Conservation (phyloP, 1,140 invertebrate genomes). For the Aleiodes sp. region DNA sequence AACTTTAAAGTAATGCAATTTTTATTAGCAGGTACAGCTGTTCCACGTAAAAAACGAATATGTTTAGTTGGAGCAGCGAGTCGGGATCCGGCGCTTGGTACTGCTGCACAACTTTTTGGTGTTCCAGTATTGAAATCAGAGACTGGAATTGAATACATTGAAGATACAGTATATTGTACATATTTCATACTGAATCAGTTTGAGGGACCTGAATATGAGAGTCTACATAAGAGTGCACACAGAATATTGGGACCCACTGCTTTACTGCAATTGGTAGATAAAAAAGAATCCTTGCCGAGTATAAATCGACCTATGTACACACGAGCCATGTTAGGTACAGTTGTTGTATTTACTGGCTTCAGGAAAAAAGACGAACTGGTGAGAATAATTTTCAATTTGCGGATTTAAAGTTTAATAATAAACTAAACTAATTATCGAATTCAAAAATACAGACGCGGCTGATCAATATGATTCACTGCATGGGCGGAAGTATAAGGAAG, state of each 20-base stretch:
- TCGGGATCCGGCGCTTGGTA: conserved; percentile 66
- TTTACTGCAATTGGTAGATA: conserved; percentile 77
- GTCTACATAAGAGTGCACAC: conserved; percentile 73
- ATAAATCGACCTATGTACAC: conserved; percentile 85
- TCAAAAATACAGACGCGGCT: conserved; percentile 74
- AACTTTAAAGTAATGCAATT: background rate
- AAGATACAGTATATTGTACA: conserved; percentile 71
- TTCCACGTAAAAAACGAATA: conserved; percentile 68
- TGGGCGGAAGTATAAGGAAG: conserved; percentile 93
- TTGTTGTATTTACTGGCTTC: conserved; percentile 92
- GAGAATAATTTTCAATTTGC: conserved; percentile 53
- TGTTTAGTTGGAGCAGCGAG: conserved; percentile 70
- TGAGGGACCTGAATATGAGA: conserved; percentile 73
- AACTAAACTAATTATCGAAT: conserved; percentile 10
- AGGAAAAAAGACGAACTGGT: conserved; percentile 87
- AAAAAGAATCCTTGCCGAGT: conserved; percentile 74
- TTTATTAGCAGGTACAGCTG: background rate
- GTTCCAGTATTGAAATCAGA: conserved; percentile 73
- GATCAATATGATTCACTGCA: conserved; percentile 88
- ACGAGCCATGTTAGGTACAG: conserved; percentile 83
- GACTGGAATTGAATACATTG: conserved; percentile 69
- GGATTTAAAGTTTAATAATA: conserved; percentile 21
- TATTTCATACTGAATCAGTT: conserved; percentile 79
- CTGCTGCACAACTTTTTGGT: conserved; percentile 71
- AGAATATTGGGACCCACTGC: conserved; percentile 80